phyloP scores from a whole-genome alignment of 2,113 vertebrate genomes.

The Talpa occidentalis region DNA sequence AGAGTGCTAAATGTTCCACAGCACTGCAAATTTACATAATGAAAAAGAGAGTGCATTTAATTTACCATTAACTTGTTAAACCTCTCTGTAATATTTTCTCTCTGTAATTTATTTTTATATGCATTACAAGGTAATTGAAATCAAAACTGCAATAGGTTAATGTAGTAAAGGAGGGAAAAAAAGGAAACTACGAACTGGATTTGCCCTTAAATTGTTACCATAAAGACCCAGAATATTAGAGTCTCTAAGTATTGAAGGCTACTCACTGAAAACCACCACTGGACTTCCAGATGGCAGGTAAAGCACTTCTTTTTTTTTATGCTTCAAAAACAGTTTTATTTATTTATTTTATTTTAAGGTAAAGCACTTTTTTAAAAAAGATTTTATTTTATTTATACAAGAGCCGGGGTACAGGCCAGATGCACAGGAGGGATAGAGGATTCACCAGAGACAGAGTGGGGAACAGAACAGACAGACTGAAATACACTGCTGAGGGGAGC shows the following conservation, averaged over 20 bases:
- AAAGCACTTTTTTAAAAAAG: too few species aligned
- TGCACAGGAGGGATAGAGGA: too few species aligned
- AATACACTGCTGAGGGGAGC: too few species aligned
- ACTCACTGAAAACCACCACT: constrained; percentile 47
- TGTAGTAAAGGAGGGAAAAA: constrained; percentile 51
- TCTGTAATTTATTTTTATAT: constrained; percentile 80
- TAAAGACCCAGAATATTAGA: constrained; percentile 59
- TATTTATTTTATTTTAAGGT: too few species aligned
- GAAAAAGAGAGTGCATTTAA: constrained; percentile 76
- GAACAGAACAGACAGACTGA: too few species aligned
- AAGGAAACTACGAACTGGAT: constrained; percentile 63
- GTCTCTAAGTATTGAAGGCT: constrained; percentile 24
- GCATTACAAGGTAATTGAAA: constrained; percentile 79
- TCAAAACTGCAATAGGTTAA: constrained; percentile 80
- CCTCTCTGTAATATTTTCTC: constrained; percentile 75
- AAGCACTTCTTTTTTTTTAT: constrained; percentile 18
- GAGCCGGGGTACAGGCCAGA: too few species aligned
- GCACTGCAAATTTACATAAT: constrained; percentile 77
- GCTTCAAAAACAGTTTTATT: too few species aligned
- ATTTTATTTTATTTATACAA: too few species aligned
- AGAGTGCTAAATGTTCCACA: constrained; percentile 73
- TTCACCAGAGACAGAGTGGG: too few species aligned
- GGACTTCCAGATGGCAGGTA: constrained; percentile 61
- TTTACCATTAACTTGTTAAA: constrained; percentile 81
- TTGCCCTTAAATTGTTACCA: constrained; percentile 73